Base-by-base conservation (phyloP, 2,888 invertebrate genomes). In the Macrosiphum euphorbiae region DNA sequence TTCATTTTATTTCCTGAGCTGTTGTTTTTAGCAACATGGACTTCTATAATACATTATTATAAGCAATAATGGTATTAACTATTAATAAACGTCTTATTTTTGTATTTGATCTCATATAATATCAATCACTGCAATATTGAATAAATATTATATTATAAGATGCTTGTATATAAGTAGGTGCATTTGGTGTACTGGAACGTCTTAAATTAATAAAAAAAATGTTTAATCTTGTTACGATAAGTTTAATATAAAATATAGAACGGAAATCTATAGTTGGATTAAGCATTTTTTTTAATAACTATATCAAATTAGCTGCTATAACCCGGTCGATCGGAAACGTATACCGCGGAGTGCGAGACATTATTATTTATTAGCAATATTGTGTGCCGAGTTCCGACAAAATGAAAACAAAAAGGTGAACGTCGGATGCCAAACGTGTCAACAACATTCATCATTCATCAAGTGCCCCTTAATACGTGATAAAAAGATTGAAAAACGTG, bases 361-460 rank as follows among this genome's bases (percentile, higher is more conserved):
- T 7, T 44, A 44, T 44, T n/a, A n/a, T n/a, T n/a, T n/a, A 55
- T 91, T 58, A 85, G 16, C 52, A 52, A 90, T 90, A 41, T 61
- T 35, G 7, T 44, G 7, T 44, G 44, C 26, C n/a, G 58, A 58
- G 28, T 58, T 13, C 20, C 26, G 16, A n/a, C 8, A 26, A 41
- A 28, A 50, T 87, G 35, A 92, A 52, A 67, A 92, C 67, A 61
- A 92, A 87, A 87, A 67, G 24, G 61, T 35, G 28, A 61, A 78
- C 28, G 20, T 85, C 13, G 55, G 11, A 88, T 35, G 10, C 55
- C n/a, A 88, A 85, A 90, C 89, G 89, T 85, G 89, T 93, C 89
- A 50, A 93, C 93, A 41, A 93, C 85, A 61, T 93, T 28, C 85
- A 41, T 89, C 50, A 47, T 93, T 35, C 85, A 50, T 89, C 50